These are phyloP conservation scores for Hippocampus abdominalis DNA, from an alignment of 2,113 vertebrate species.

Conservation along the genomic window DNA sequence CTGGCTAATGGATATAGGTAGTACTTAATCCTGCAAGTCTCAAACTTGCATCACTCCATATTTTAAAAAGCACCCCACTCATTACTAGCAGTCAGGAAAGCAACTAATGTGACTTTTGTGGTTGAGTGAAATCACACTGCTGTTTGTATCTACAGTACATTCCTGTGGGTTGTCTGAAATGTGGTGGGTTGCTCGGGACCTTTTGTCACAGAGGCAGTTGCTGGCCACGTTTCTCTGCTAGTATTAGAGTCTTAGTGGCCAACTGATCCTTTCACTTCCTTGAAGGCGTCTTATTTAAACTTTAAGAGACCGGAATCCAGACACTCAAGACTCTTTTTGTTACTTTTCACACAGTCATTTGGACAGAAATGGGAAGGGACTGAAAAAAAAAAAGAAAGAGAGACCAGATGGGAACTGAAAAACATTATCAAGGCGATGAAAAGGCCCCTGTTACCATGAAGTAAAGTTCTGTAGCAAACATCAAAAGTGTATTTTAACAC, in stretches of 20 bases:
- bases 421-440: no score
- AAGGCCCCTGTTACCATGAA: no score
- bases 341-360: no score
- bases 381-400: no score
- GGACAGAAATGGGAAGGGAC: no score
- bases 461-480: no score
- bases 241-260: conserved; percentile 25
- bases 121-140: conserved; percentile 43
- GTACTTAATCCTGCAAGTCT: no score
- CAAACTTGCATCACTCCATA: conserved; percentile 16
- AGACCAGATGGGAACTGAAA: no score
- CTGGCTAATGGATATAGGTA: no score
- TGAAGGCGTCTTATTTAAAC: conserved; percentile 60
- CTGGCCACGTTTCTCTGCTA: conserved; percentile 21
- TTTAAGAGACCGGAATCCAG: background rate
- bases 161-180: conserved; percentile 49
- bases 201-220: conserved; percentile 41
- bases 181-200: conserved; percentile 21
- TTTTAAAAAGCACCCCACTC: conserved; percentile 31
- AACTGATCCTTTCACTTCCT: conserved; percentile 39
- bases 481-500: no score
- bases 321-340: no score
- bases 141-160: conserved; percentile 36
- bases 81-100: conserved; percentile 26
- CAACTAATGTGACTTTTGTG: conserved; percentile 29